These are phyloP conservation scores for Solenodon paradoxus DNA, from an alignment of 2,113 vertebrate genomes.

Conservation along the genomic window DNA sequence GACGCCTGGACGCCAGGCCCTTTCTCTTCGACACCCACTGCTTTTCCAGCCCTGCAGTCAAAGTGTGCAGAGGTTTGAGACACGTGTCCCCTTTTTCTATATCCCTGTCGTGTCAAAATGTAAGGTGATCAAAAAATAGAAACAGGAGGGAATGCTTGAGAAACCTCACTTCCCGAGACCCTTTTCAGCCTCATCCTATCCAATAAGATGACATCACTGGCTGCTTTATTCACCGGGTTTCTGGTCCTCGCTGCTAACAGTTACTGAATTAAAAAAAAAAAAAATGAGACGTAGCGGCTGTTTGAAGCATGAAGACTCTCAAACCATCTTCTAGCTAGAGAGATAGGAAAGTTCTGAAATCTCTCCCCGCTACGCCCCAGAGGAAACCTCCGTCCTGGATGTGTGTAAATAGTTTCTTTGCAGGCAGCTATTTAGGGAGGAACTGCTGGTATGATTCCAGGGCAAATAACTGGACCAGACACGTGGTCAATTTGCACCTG, in stretches of 20 bases:
- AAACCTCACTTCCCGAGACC: not conserved
- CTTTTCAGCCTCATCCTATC: not conserved
- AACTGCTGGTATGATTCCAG: not conserved
- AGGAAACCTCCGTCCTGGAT: not conserved
- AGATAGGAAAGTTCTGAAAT: not conserved
- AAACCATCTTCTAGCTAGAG: not conserved
- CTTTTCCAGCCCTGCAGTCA: not conserved
- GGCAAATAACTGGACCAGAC: not conserved
- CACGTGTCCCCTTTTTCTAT: fast-evolving
- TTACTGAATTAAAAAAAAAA: not conserved
- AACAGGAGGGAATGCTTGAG: not conserved
- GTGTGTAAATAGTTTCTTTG: not conserved
- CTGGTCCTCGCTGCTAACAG: not conserved
- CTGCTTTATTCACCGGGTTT: not conserved
- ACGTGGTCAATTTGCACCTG: not conserved
- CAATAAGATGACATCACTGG: not conserved
- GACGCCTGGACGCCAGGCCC: not conserved
- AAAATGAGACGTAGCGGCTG: fast-evolving
- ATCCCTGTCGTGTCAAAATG: not conserved
- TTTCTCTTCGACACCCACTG: not conserved
- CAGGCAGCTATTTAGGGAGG: not conserved
- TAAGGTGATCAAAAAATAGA: not conserved
- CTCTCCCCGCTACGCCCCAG: not conserved
- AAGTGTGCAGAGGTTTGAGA: not conserved
- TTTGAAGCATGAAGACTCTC: not conserved